Percentiles rank a stretch among this genome's conserved stretches.
Evolutionary conservation across 2,113 vertebrate species (phyloP).

Genomic region (Cepphus grylle): DNA sequence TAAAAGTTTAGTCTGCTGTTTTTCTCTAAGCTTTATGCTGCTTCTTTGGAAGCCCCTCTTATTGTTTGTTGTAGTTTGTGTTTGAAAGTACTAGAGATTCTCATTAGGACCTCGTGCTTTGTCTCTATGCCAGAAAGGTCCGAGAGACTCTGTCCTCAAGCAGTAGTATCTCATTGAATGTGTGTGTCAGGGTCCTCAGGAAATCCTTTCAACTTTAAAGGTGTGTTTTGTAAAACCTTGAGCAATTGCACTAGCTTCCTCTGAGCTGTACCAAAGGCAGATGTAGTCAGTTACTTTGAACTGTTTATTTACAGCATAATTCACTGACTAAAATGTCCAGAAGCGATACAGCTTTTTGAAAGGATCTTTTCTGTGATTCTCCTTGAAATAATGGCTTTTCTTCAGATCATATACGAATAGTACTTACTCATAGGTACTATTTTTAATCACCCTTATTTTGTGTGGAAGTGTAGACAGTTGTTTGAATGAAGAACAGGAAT

Average conservation of each 20-base stretch:
- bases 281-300: not conserved
- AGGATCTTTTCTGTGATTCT: not conserved
- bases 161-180: not conserved
- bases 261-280: not conserved
- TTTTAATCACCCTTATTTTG: not conserved
- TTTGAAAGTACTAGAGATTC: not conserved
- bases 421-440: not conserved
- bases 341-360: not conserved
- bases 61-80: not conserved
- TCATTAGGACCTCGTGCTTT: not conserved
- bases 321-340: not conserved
- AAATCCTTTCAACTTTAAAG: not conserved
- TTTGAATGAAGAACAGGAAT: not conserved
- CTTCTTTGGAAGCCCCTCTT: not conserved
- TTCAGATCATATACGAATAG: not conserved
- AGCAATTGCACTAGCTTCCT: not conserved
- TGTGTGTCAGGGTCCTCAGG: too few species aligned
- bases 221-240: not conserved
- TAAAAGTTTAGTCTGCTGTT: not conserved
- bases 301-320: not conserved
- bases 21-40: not conserved
- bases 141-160: not conserved
- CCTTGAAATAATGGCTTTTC: not conserved
- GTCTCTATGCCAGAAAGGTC: not conserved
- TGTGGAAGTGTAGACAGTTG: not conserved